Evolutionary conservation across 2,113 vertebrate species (phyloP), one percentile per base, ranked within the genome.

Genomic region (Cinclus mexicanus): DNA sequence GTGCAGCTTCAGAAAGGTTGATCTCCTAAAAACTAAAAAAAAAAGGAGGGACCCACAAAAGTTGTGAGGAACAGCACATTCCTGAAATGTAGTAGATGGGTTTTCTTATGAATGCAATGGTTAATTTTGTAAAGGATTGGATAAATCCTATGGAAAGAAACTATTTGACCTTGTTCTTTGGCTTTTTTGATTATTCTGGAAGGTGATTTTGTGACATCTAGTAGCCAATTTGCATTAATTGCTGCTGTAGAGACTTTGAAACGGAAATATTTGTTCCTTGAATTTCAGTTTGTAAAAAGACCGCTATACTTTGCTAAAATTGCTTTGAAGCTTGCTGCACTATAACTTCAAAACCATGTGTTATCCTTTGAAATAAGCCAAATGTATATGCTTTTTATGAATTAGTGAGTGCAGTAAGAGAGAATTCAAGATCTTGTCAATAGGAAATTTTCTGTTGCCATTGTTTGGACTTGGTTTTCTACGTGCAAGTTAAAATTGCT

Each of bases 221-320:
- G 86, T 91, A 90, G 87, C 71, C 93, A 87, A 25, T 77, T 95
- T 90, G 83, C 87, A 95, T 96, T 87, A 65, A 88, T 87, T 94
- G 95, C 89, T 96, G 88, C 87, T 92, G 92, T 94, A 95, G 95
- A 93, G 72, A 89, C 93, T 93, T 76, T 89, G 92, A 91, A 96
- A 91, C 89, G 39, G 90, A 90, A 95, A 88, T 81, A 50, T 65
- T 70, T 89, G 90, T 95, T 94, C 78, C 78, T 69, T 83, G 89
- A 69, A 77, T 88, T 91, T 87, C 84, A 87, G 74, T 87, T 92
- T 84, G 80, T 76, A 95, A 93, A 49, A 61, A 72, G 68, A 87
- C 63, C 0, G 78, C 83, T 82, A 28, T 50, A 47, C 72, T 95
- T 78, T 67, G 91, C 93, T 95, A 61, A 78, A 94, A 77, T 59